Evolutionary conservation across 2,797 vertebrate genomes (phyloP).

Genomic region (Acridotheres tristis): DNA sequence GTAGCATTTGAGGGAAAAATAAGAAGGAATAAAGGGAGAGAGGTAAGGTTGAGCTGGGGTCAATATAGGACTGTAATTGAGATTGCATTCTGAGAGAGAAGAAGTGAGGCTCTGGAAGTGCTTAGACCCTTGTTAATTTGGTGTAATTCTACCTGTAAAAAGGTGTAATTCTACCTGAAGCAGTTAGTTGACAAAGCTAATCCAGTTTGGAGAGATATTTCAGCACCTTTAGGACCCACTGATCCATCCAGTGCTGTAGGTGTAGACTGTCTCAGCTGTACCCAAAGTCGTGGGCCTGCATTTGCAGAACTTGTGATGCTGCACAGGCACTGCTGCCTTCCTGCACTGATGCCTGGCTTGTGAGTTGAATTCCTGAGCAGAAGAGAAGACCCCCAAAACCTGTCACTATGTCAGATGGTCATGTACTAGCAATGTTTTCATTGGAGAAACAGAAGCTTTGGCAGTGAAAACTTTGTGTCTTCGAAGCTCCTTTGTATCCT

Average conservation of each 20-base stretch:
- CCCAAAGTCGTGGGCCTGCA: accelerated
- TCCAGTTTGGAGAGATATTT: neutral
- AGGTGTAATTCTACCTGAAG: neutral
- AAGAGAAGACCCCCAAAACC: neutral
- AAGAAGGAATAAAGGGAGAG: neutral
- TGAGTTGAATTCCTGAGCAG: neutral
- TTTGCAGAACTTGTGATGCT: neutral
- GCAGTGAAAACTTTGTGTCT: neutral
- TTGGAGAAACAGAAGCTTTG: neutral
- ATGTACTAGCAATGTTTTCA: neutral
- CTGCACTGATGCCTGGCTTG: neutral
- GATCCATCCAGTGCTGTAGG: neutral
- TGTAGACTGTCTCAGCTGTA: neutral
- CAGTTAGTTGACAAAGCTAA: neutral
- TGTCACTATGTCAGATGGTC: neutral
- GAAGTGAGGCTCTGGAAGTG: neutral
- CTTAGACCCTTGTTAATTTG: neutral
- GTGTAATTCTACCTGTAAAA: neutral
- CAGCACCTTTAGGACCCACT: neutral
- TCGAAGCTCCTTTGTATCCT: neutral
- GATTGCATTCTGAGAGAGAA: neutral
- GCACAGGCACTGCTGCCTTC: neutral
- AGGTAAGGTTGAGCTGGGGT: neutral
- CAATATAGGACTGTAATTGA: neutral
- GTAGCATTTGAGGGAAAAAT: conserved; percentile 25